A percentile compares a stretch with the other conserved stretches of the same genome.
Evolutionary conservation across 2,113 vertebrate species (phyloP).

Genomic region (Notechis scutatus): DNA sequence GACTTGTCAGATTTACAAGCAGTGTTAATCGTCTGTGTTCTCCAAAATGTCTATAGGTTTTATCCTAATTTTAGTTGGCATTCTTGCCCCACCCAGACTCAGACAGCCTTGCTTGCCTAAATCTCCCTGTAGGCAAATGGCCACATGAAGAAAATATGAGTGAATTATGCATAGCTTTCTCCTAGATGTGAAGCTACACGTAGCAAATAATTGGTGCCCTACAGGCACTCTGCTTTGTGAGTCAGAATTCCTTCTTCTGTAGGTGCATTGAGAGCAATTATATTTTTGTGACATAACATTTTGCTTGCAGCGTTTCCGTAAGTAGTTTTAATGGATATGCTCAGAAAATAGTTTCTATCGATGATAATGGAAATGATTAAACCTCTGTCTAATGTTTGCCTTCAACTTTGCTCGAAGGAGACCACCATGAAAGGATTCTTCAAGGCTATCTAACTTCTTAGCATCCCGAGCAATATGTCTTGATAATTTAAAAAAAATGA

Average conservation of each 20-base stretch:
- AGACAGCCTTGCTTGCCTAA: conserved; percentile 9
- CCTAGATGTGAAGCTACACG: conserved; percentile 62
- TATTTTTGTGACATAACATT: conserved; percentile 40
- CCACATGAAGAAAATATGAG: conserved; percentile 47
- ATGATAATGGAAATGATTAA: conserved; percentile 57
- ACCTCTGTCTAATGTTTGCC: neutral
- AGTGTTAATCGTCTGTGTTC: neutral
- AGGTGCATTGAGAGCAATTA: conserved; percentile 49
- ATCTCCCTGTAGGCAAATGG: conserved; percentile 28
- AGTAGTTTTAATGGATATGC: conserved; percentile 27
- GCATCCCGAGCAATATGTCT: neutral
- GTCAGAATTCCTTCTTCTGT: conserved; percentile 45
- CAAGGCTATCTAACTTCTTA: neutral
- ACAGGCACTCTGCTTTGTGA: conserved; percentile 50
- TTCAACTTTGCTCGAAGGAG: conserved; percentile 1
- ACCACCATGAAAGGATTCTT: conserved; percentile 9
- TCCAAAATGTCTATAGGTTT: neutral
- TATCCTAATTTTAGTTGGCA: conserved; percentile 28
- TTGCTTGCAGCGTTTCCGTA: neutral
- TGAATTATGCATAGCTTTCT: conserved; percentile 58
- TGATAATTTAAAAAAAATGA: neutral
- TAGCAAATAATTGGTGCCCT: conserved; percentile 62
- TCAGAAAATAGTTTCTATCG: conserved; percentile 46
- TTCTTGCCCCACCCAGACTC: conserved; percentile 6
- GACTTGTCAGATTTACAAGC: neutral